Conservation (phyloP, 2,113 vertebrate genomes). For the Lagopus leucura region DNA sequence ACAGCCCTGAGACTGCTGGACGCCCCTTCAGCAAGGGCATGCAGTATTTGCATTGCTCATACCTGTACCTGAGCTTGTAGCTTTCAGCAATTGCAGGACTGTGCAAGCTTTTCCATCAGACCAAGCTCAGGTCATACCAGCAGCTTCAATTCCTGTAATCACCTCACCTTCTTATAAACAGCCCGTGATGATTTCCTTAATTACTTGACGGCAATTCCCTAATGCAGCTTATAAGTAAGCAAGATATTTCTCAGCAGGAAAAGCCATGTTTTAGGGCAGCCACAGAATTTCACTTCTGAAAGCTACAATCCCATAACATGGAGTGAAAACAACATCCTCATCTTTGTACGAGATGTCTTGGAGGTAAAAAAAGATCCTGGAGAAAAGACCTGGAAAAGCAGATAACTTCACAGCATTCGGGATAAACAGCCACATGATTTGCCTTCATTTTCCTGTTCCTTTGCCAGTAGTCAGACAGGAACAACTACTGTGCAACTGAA, state of each 20-base stretch:
- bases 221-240: fast-evolving
- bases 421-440: neutral
- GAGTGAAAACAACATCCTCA: neutral
- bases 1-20: neutral
- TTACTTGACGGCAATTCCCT: neutral
- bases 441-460: neutral
- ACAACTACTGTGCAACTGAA: neutral
- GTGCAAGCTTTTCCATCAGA: neutral
- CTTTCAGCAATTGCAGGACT: neutral
- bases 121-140: neutral
- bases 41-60: fast-evolving
- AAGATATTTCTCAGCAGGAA: neutral
- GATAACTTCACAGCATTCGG: neutral
- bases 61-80: neutral
- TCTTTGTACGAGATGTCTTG: neutral
- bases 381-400: neutral
- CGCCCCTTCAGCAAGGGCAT: neutral
- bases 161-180: neutral
- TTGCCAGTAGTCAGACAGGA: slow-evolving; percentile 7
- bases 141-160: neutral
- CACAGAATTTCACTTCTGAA: neutral
- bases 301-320: neutral
- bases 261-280: neutral
- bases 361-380: neutral
- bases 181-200: neutral